Evolutionary conservation across 2,888 invertebrate genomes (phyloP).

Genomic region (Ochlodes sylvanus): DNA sequence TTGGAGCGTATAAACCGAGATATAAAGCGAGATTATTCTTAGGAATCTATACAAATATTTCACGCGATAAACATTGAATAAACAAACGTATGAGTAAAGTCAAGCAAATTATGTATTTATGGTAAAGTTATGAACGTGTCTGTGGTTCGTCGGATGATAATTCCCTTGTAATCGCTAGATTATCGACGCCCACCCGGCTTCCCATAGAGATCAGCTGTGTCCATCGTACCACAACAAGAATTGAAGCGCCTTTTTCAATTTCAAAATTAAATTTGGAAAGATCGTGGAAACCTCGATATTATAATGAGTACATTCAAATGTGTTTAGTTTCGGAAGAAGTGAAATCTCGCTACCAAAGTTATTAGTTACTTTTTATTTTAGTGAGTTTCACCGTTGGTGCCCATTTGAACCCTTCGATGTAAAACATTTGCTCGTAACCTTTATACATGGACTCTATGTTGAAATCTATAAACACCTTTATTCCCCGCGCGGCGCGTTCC

Average conservation of each 20-base stretch:
- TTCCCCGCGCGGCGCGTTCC: slow-evolving; percentile 35
- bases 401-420: slow-evolving; percentile 46
- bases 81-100: slow-evolving; percentile 70
- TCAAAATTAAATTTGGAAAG: slow-evolving; percentile 33
- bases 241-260: slow-evolving; percentile 30
- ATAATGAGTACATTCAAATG: slow-evolving; percentile 31
- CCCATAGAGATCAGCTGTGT: slow-evolving; percentile 43
- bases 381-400: slow-evolving; percentile 34
- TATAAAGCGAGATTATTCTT: slow-evolving; percentile 56
- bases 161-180: slow-evolving; percentile 75
- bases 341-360: slow-evolving; percentile 36
- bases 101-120: slow-evolving; percentile 74
- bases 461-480: slow-evolving; percentile 45
- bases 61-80: slow-evolving; percentile 68
- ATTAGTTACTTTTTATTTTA: slow-evolving; percentile 36
- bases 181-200: slow-evolving; percentile 69
- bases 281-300: slow-evolving; percentile 23
- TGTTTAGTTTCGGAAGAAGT: slow-evolving; percentile 25
- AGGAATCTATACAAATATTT: slow-evolving; percentile 59
- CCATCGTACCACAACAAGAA: slow-evolving; percentile 15
- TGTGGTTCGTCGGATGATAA: slow-evolving; percentile 65
- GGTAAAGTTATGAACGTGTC: slow-evolving; percentile 65
- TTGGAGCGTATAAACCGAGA: slow-evolving; percentile 41
- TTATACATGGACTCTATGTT: slow-evolving; percentile 35
- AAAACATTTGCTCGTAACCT: slow-evolving; percentile 45